Evolutionary conservation across 1,140 invertebrate species (phyloP), one percentile per base, ranked within the genome.

Genomic region (Scaptomyza graminum): DNA sequence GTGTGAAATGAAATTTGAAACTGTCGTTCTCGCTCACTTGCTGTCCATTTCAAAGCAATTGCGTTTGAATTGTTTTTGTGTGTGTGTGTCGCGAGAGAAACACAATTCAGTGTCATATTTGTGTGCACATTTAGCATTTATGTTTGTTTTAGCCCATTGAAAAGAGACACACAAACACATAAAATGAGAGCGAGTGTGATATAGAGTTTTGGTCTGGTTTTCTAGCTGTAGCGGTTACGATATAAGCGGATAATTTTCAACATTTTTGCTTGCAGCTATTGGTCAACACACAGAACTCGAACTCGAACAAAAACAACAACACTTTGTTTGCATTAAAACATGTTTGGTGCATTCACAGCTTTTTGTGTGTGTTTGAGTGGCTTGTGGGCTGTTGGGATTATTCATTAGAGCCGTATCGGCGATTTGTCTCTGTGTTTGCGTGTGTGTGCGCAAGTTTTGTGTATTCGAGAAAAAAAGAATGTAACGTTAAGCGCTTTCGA

Each of bases 51-150:
- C 60, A 43, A 34, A 52, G 54, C 56, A 54, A 57, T 49, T 72
- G 60, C 63, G 63, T 67, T 63, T 60, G 64, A 63, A 74, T 78
- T 62, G 63, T 16, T 62, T 64, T 70, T 70, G 66, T 65, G 31
- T 34, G 8, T 34, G 8, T 31, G 31, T 34, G 31, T 31, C 46
- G 49, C 44, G 55, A 69, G 75, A 69, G 75, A 60, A 87, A 81
- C 78, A 87, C 77, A 87, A 87, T 85, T 85, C 70, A 85, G 71
- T 83, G 79, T 87, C 81, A 87, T 87, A 82, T 78, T 87, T 87
- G 71, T 76, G 80, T 69, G 72, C 44, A 46, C 49, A 31, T 73
- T 34, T 34, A 41, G 54, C 49, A 56, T 73, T 51, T 63, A 49
- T 87, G 63, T 76, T 80, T 81, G 78, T 75, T 72, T 77, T 75